Evolutionary conservation across 2,113 vertebrate genomes (phyloP).

Genomic region (Ptilorrhoa leucosticta): DNA sequence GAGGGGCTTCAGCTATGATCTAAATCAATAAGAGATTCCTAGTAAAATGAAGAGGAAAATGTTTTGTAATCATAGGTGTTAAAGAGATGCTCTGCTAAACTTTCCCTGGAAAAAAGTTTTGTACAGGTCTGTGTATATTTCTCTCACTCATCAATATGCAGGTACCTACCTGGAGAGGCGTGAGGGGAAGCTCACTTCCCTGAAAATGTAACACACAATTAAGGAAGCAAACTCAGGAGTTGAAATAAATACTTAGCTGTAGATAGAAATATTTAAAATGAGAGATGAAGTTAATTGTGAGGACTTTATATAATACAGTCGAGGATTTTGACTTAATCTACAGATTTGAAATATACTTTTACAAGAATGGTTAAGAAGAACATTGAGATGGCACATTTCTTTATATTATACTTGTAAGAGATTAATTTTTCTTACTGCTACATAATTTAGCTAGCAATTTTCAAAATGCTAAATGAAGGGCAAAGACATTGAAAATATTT

Average conservation of each 20-base stretch:
- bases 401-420: slow-evolving; percentile 15
- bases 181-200: not conserved
- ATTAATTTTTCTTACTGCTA: slow-evolving; percentile 40
- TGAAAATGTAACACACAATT: not conserved
- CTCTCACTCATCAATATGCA: not conserved
- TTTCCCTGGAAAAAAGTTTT: not conserved
- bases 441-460: slow-evolving; percentile 34
- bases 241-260: not conserved
- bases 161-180: not conserved
- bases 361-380: not conserved
- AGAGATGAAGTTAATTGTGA: not conserved
- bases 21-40: not conserved
- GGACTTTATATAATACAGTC: not conserved
- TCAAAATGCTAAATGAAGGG: slow-evolving; percentile 49
- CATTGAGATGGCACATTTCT: not conserved
- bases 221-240: not conserved
- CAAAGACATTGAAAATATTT: slow-evolving; percentile 52
- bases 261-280: not conserved
- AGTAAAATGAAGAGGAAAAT: not conserved
- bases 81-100: not conserved
- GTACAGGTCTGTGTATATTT: fast-evolving
- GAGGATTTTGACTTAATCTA: not conserved
- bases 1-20: not conserved
- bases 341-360: slow-evolving; percentile 4
- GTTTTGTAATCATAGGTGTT: not conserved